Percentiles rank a stretch among this genome's conserved stretches.
Evolutionary conservation across 2,888 invertebrate species (phyloP).

Genomic region (Myathropa florea): DNA sequence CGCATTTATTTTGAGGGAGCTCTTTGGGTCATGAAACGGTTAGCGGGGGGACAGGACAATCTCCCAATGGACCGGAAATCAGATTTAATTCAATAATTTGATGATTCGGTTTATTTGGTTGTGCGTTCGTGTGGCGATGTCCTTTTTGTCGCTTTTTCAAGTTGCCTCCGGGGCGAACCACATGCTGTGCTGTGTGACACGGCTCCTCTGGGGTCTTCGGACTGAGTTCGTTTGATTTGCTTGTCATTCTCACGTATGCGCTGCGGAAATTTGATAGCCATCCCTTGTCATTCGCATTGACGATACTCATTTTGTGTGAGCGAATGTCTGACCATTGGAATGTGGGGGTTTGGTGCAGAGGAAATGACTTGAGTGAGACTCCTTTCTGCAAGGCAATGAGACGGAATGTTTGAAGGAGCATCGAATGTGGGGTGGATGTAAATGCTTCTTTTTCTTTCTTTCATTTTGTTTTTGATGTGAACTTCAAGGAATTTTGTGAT

Average conservation of each 20-base stretch:
- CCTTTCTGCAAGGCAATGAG: constrained; percentile 3
- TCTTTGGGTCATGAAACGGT: not conserved
- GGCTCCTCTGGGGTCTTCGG: not conserved
- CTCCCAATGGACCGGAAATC: constrained; percentile 69
- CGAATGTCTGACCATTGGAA: constrained; percentile 1
- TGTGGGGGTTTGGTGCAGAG: not conserved
- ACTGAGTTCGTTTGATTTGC: constrained; percentile 54
- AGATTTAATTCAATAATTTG: constrained; percentile 71
- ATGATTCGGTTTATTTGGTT: constrained; percentile 71
- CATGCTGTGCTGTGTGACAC: constrained; percentile 40
- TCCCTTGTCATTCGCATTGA: constrained; percentile 44
- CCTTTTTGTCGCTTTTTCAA: constrained; percentile 40
- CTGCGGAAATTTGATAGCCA: constrained; percentile 61
- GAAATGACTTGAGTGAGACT: constrained; percentile 17
- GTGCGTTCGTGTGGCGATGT: constrained; percentile 63
- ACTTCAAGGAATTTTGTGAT: not conserved
- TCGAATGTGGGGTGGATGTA: not conserved
- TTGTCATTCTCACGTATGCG: constrained; percentile 65
- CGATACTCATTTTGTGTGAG: constrained; percentile 38
- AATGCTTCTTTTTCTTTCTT: not conserved
- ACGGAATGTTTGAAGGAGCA: not conserved
- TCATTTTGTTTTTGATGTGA: not conserved
- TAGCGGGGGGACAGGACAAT: constrained; percentile 11
- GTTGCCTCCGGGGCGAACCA: constrained; percentile 25
- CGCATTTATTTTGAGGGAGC: constrained; percentile 29